phyloP scores from a whole-genome alignment of 2,113 vertebrate species.

The Siniperca chuatsi region DNA sequence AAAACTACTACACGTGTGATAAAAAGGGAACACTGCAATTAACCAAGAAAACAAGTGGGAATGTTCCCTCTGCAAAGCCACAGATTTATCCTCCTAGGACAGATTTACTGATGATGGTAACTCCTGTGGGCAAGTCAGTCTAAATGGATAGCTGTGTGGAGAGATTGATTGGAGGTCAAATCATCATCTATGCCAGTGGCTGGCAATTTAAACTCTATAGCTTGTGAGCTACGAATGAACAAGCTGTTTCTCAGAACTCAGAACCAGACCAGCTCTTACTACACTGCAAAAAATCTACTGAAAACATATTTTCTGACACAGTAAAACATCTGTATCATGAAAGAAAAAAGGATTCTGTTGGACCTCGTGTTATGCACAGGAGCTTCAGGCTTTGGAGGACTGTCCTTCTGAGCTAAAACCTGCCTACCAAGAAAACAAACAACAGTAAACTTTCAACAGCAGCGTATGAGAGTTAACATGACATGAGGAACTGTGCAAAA shows the following conservation, averaged over 20 bases:
- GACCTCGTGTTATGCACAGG: constrained; percentile 5
- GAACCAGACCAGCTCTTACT: background rate
- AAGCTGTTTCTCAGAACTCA: constrained; percentile 10
- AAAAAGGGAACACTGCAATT: constrained; percentile 56
- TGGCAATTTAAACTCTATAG: constrained; percentile 16
- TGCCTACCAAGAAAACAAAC: constrained; percentile 31
- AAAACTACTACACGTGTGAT: constrained; percentile 24
- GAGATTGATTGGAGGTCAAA: constrained; percentile 37
- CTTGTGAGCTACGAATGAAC: constrained; percentile 26
- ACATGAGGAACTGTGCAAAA: constrained; percentile 30
- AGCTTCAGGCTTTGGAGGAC: constrained; percentile 26
- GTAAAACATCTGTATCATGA: constrained; percentile 15
- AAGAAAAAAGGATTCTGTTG: background rate
- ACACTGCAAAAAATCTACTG: constrained; percentile 1
- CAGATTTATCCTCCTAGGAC: constrained; percentile 35
- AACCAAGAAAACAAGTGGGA: constrained; percentile 47
- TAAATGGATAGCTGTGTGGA: constrained; percentile 22
- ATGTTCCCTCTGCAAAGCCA: constrained; percentile 37
- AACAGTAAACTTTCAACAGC: constrained; percentile 40
- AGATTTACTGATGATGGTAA: constrained; percentile 48
- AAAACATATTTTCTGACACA: constrained; percentile 11
- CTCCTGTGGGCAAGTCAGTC: constrained; percentile 22
- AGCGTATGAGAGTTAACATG: constrained; percentile 35
- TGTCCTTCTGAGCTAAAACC: constrained; percentile 12
- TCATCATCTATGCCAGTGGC: constrained; percentile 26